Percentiles rank a stretch among this genome's conserved stretches.
Evolutionary conservation across 2,888 invertebrate species (phyloP).

Genomic region (Apoda limacodes): DNA sequence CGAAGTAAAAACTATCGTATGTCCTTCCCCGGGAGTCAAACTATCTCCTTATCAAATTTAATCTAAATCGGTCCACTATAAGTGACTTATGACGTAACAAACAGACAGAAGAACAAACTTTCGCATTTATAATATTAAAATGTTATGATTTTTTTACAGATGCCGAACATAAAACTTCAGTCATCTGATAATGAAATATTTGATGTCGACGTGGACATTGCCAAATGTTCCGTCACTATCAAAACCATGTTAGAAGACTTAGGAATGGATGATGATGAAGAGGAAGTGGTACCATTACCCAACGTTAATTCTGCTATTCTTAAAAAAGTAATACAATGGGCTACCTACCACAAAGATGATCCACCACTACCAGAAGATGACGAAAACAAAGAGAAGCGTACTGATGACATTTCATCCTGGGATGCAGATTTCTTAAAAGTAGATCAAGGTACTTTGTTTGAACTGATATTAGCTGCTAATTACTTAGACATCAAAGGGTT

Average conservation of each 20-base stretch:
- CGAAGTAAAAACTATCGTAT: no score
- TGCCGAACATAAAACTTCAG: slow-evolving; percentile 95
- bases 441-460: slow-evolving; percentile 96
- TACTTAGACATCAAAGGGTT: slow-evolving; percentile 96
- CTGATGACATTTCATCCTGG: slow-evolving; percentile 99
- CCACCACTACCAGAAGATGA: slow-evolving; percentile 97
- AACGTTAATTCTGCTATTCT: slow-evolving; percentile 98
- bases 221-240: slow-evolving; percentile 97
- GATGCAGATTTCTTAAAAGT: slow-evolving; percentile 99
- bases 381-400: slow-evolving; percentile 97
- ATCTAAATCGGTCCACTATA: no score
- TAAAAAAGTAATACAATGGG: slow-evolving; percentile 94
- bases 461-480: slow-evolving; percentile 96
- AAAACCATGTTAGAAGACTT: slow-evolving; percentile 98
- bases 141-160: slow-evolving; percentile 53
- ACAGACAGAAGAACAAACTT: no score
- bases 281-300: slow-evolving; percentile 95
- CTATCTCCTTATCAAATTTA: no score
- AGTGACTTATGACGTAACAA: no score
- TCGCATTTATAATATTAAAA: no score
- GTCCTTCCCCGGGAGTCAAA: no score
- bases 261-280: slow-evolving; percentile 92
- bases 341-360: slow-evolving; percentile 94
- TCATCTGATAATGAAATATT: slow-evolving; percentile 96
- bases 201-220: slow-evolving; percentile 96